phyloP scores from a whole-genome alignment of 1,140 invertebrate genomes.

The Diabrotica virgifera region DNA sequence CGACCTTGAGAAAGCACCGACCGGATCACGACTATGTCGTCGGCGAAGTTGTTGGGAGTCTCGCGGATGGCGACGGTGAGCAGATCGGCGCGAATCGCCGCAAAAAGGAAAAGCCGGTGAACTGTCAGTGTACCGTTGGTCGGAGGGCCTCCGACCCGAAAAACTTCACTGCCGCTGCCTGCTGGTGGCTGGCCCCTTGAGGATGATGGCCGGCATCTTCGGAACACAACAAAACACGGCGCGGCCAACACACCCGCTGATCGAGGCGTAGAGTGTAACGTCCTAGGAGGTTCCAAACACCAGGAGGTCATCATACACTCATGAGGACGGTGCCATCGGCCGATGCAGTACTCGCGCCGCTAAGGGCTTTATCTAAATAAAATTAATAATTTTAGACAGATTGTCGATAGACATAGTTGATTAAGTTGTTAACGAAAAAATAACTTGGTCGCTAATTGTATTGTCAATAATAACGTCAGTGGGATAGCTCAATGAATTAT shows the following conservation, averaged over 20 bases:
- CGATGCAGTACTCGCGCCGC: neutral
- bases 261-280: neutral
- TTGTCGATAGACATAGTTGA: no score
- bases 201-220: neutral
- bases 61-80: no score
- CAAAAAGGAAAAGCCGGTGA: conserved; percentile 1
- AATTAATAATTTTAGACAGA: no score
- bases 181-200: neutral
- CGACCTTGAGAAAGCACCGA: no score
- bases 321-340: neutral
- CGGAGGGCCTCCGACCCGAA: neutral
- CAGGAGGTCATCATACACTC: neutral
- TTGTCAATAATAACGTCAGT: no score
- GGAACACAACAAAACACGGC: no score
- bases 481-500: no score
- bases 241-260: neutral
- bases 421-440: no score
- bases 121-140: conserved; percentile 1
- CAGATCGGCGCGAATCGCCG: neutral
- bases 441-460: no score
- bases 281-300: neutral
- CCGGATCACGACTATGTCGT: no score
- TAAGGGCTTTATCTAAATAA: no score
- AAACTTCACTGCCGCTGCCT: neutral
- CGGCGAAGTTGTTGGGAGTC: no score